These are phyloP conservation scores for Mesoclemmys tuberculata DNA, from an alignment of 2,113 vertebrate species.

Conservation along the genomic window DNA sequence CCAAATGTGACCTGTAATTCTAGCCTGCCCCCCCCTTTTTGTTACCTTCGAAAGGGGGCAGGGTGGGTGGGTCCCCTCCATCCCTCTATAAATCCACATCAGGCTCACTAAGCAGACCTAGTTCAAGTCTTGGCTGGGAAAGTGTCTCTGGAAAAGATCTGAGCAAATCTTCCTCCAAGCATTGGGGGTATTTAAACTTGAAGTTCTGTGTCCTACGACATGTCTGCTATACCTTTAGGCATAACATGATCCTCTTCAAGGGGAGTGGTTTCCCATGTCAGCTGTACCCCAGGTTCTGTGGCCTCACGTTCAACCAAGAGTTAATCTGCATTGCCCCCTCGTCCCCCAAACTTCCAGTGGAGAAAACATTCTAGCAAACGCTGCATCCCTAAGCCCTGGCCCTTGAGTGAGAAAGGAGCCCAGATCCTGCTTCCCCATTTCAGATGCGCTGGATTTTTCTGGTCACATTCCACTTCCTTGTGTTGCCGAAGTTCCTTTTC, in stretches of 20 bases:
- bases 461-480: not conserved
- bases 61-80: accelerated
- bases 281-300: not conserved
- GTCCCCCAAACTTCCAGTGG: not conserved
- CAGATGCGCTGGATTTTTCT: not conserved
- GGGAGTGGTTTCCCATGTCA: not conserved
- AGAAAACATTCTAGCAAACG: too few species aligned
- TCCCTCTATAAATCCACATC: not conserved
- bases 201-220: not conserved
- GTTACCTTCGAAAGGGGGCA: not conserved
- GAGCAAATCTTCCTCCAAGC: not conserved
- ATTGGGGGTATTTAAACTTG: not conserved
- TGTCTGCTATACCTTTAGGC: not conserved
- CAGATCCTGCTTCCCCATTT: not conserved
- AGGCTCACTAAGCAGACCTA: not conserved
- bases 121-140: not conserved
- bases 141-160: not conserved
- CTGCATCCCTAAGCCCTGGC: too few species aligned
- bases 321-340: not conserved
- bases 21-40: not conserved
- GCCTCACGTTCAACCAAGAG: not conserved
- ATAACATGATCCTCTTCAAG: not conserved
- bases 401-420: too few species aligned
- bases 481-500: not conserved
- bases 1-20: not conserved